phyloP scores from a whole-genome alignment of 2,888 invertebrate genomes.

The Acanthoscelides obtectus region DNA sequence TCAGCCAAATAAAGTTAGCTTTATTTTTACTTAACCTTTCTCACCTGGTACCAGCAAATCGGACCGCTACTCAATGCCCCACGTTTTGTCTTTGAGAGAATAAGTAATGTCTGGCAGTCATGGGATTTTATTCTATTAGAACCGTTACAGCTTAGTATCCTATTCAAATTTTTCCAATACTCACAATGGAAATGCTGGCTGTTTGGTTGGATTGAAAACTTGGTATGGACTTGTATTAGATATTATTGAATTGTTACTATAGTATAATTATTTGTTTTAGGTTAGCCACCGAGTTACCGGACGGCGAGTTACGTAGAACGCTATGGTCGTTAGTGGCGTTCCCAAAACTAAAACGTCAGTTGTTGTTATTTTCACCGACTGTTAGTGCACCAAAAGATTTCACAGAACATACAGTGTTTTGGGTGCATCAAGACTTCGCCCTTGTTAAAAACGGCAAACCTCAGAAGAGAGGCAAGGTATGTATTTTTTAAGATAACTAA shows the following conservation, averaged over 20 bases:
- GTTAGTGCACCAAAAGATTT: constrained; percentile 92
- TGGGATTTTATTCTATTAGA: no score
- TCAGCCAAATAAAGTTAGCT: no score
- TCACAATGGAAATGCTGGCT: no score
- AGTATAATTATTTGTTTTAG: constrained; percentile 4
- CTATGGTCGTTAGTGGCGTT: constrained; percentile 94
- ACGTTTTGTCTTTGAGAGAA: no score
- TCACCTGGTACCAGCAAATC: no score
- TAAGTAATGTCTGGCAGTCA: no score
- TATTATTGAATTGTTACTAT: neutral
- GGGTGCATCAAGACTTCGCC: constrained; percentile 97
- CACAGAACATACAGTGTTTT: constrained; percentile 86
- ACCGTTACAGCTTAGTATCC: no score
- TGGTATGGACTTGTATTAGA: neutral
- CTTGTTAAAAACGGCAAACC: constrained; percentile 90
- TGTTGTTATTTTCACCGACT: constrained; percentile 75
- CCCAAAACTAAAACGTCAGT: constrained; percentile 92
- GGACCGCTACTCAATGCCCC: no score
- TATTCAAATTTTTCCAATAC: no score
- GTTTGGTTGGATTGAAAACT: neutral
- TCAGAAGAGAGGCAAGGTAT: constrained; percentile 85
- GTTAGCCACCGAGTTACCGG: constrained; percentile 93
- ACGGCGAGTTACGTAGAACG: constrained; percentile 90
- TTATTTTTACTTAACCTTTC: no score
- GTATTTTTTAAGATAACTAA: constrained; percentile 4